Evolutionary conservation across 2,888 invertebrate genomes (phyloP).

Genomic region (Polydesmus complanatus): DNA sequence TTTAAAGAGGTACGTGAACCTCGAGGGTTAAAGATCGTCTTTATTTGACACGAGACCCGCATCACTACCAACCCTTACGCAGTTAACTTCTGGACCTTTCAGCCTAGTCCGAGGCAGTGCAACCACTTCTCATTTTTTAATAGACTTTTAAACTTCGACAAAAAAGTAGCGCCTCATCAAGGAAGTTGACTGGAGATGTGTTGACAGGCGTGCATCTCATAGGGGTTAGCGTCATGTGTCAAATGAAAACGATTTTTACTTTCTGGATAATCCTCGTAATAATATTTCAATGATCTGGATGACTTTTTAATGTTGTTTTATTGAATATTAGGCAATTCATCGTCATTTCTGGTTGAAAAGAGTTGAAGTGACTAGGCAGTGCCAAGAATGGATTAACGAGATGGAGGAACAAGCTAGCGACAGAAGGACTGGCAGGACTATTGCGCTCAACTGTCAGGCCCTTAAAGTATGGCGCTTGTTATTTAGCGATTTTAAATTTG

Average conservation of each 20-base stretch:
- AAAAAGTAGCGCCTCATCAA: no score
- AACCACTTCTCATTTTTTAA: no score
- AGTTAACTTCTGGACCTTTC: no score
- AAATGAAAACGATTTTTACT: not conserved
- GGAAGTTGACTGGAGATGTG: no score
- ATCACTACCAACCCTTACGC: no score
- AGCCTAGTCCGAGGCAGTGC: no score
- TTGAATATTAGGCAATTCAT: constrained; percentile 82
- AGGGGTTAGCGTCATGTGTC: not conserved
- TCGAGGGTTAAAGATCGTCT: no score
- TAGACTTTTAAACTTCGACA: no score
- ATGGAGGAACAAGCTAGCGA: constrained; percentile 62
- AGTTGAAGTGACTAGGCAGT: constrained; percentile 73
- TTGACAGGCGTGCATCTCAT: no score
- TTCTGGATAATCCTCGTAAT: not conserved
- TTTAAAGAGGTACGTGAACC: constrained; percentile 60
- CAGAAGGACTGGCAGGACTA: constrained; percentile 61
- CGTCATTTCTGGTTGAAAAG: constrained; percentile 90
- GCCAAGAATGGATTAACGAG: constrained; percentile 80
- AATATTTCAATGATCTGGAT: not conserved
- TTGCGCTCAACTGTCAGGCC: constrained; percentile 56
- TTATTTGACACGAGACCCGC: no score
- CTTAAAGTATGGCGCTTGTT: constrained; percentile 32
- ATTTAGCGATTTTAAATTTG: constrained; percentile 1
- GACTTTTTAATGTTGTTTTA: constrained; percentile 18